These are phyloP conservation scores for Mythimna albipuncta DNA, from an alignment of 2,888 invertebrate species.

Conservation along the genomic window DNA sequence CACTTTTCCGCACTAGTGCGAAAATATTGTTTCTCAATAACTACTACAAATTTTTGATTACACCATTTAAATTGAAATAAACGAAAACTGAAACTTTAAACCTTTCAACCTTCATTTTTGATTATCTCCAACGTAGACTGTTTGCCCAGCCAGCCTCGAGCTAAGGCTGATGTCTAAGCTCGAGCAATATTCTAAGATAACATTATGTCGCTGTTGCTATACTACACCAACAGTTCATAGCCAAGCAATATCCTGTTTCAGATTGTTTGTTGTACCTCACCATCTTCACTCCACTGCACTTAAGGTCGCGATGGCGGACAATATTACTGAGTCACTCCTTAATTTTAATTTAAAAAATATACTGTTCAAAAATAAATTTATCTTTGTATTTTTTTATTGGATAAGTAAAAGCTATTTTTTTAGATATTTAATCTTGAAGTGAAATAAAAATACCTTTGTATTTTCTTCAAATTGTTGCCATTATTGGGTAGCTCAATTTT, in stretches of 20 bases:
- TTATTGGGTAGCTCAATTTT: too few relatives aligned
- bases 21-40: too few relatives aligned
- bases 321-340: constrained; percentile 29
- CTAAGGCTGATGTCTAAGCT: constrained; percentile 28
- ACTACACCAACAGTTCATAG: constrained; percentile 27
- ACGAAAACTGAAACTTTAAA: neutral
- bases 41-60: too few relatives aligned
- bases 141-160: constrained; percentile 1
- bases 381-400: neutral
- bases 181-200: constrained; percentile 44
- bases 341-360: neutral
- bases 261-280: constrained; percentile 68
- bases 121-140: constrained; percentile 9
- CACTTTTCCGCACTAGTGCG: too few relatives aligned
- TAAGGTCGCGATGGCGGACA: constrained; percentile 64
- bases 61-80: too few relatives aligned
- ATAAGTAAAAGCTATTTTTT: neutral
- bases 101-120: neutral
- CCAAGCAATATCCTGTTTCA: constrained; percentile 72
- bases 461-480: too few relatives aligned
- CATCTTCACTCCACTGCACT: constrained; percentile 68
- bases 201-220: constrained; percentile 28
- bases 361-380: too few relatives aligned
- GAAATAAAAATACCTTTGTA: neutral
- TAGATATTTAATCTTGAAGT: neutral